Percentiles rank a stretch among this genome's conserved stretches.
These are phyloP conservation scores for Sylvia borin DNA, from an alignment of 2,797 vertebrate genomes.

Conservation along the genomic window DNA sequence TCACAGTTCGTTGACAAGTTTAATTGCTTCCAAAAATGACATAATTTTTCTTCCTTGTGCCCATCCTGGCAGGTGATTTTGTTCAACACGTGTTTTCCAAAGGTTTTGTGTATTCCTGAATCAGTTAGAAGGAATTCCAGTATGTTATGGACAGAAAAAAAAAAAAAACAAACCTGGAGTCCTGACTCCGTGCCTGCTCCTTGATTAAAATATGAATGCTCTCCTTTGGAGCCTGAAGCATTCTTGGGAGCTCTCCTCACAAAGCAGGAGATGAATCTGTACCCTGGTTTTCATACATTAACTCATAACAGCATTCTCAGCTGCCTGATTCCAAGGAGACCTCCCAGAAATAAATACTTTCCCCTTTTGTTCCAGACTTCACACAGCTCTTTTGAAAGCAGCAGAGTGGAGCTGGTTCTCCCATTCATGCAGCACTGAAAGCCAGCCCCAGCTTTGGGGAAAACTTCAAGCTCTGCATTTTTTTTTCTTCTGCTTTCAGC, in stretches of 20 bases:
- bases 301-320: conserved; percentile 45
- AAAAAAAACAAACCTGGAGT: background rate
- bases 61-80: background rate
- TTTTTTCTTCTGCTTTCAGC: background rate
- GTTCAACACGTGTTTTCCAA: background rate
- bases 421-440: background rate
- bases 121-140: background rate
- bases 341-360: conserved; percentile 53
- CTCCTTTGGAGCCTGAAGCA: background rate
- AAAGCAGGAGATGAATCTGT: conserved; percentile 37
- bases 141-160: rapidly evolving
- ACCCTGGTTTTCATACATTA: conserved; percentile 38
- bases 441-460: background rate
- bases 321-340: conserved; percentile 57
- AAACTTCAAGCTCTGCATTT: background rate
- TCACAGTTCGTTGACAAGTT: background rate
- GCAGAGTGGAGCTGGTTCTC: background rate
- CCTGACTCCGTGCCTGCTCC: background rate
- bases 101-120: background rate
- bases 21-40: background rate
- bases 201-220: conserved; percentile 63
- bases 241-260: conserved; percentile 1
- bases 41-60: rapidly evolving
- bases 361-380: conserved; percentile 52
- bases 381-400: conserved; percentile 25